These are phyloP conservation scores for Pachydiplax longipennis DNA, from an alignment of 2,888 invertebrate species.

Conservation along the genomic window DNA sequence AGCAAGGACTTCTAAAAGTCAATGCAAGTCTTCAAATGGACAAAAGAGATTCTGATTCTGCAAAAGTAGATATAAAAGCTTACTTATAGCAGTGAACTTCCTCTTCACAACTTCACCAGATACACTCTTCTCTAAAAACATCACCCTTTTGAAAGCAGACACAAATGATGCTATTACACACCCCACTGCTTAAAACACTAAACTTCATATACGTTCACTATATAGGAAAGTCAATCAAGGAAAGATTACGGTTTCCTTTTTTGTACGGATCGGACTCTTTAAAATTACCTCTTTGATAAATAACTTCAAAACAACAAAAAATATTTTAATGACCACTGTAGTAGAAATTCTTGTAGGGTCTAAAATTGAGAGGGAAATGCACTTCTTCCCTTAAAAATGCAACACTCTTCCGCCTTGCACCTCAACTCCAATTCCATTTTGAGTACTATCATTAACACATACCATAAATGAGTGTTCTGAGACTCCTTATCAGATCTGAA, in stretches of 20 bases:
- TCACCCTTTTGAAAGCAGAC: neutral
- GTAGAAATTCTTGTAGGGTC: neutral
- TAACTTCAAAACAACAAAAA: neutral
- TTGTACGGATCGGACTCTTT: neutral
- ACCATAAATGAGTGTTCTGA: neutral
- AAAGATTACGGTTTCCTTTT: neutral
- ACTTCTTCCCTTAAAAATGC: neutral
- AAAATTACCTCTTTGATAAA: neutral
- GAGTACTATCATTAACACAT: neutral
- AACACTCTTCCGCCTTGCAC: neutral
- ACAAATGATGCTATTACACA: neutral
- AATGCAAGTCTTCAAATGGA: neutral
- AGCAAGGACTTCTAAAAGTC: neutral
- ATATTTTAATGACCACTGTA: neutral
- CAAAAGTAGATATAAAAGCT: neutral
- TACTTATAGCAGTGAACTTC: neutral
- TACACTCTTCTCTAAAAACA: neutral
- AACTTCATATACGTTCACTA: neutral
- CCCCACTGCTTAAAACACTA: neutral
- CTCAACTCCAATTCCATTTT: neutral
- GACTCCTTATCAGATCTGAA: slow-evolving; percentile 16
- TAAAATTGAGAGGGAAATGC: neutral
- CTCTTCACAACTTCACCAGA: neutral
- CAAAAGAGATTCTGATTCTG: neutral
- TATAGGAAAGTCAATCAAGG: neutral